Conservation (phyloP, 2,888 invertebrate species). For the Melieria picta region DNA sequence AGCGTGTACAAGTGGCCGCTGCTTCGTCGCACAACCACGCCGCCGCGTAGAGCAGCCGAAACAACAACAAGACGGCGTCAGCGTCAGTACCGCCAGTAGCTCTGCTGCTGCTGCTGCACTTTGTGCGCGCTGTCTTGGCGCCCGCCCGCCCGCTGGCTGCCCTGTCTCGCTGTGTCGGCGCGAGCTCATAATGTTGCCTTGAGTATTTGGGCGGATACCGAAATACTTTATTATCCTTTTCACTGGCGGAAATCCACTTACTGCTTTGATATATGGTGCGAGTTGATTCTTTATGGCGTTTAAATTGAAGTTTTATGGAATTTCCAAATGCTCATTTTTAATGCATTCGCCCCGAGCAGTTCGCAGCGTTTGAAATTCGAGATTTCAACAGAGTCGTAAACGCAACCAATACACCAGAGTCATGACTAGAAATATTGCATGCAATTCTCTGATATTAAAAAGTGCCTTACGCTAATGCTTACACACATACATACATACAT, state of each 20-base stretch:
- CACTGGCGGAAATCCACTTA: constrained; percentile 18
- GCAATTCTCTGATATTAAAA: too few species aligned
- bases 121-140: neutral
- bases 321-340: constrained; percentile 28
- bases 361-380: neutral
- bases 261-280: constrained; percentile 14
- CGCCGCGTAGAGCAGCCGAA: neutral
- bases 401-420: too few species aligned
- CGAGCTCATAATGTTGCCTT: constrained; percentile 15
- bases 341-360: constrained; percentile 20
- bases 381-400: too few species aligned
- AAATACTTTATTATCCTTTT: constrained; percentile 20
- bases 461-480: too few species aligned
- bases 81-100: neutral
- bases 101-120: neutral
- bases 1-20: constrained; percentile 8
- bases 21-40: constrained; percentile 1
- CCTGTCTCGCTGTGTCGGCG: neutral
- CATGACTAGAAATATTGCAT: too few species aligned
- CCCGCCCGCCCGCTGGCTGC: neutral
- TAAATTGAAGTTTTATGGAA: constrained; percentile 34
- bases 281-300: constrained; percentile 29
- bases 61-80: neutral
- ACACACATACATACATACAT: too few species aligned
- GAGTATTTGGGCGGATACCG: constrained; percentile 22